These are phyloP conservation scores for Diphyllodes magnificus DNA, from an alignment of 2,113 vertebrate species.

Conservation along the genomic window DNA sequence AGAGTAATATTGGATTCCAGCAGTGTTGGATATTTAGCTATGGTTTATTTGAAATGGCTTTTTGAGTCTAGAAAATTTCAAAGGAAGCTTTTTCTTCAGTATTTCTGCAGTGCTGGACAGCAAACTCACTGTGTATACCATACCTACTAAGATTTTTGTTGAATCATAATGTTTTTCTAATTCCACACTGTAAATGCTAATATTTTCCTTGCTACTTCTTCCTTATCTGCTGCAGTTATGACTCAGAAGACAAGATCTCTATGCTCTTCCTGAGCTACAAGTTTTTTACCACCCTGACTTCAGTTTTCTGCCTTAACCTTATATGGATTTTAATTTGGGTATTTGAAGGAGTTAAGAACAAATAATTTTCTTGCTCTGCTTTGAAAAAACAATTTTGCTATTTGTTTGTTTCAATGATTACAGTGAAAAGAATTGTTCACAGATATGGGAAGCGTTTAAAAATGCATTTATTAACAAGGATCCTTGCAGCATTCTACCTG, in stretches of 20 bases:
- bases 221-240: background rate
- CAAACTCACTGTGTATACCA: background rate
- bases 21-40: background rate
- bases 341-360: background rate
- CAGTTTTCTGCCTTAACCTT: background rate
- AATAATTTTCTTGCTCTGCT: background rate
- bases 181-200: background rate
- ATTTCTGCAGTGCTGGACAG: background rate
- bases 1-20: background rate
- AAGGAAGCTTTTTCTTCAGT: background rate
- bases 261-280: background rate
- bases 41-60: background rate
- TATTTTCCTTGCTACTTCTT: background rate
- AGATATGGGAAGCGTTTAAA: constrained; percentile 74
- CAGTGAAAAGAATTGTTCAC: constrained; percentile 77
- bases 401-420: constrained; percentile 1
- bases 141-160: background rate
- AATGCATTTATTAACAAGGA: constrained; percentile 69
- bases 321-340: background rate
- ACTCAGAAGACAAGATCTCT: background rate
- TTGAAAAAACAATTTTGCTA: background rate
- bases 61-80: background rate
- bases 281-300: background rate
- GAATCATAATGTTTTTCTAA: background rate
- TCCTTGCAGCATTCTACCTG: constrained; percentile 69